Evolutionary conservation across 2,888 invertebrate genomes (phyloP).

Genomic region (Leptinotarsa haldemani): DNA sequence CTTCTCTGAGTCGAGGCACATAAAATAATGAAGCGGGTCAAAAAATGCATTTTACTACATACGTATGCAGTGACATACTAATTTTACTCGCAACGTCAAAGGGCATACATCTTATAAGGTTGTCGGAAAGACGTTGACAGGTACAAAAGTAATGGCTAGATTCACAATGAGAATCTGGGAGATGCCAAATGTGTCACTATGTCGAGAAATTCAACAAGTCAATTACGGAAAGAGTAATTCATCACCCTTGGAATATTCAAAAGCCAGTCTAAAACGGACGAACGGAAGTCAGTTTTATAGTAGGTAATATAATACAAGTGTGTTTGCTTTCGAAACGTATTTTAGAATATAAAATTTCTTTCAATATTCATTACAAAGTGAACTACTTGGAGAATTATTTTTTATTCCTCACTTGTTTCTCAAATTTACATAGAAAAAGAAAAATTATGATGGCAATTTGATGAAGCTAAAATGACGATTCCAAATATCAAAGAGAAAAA

Average conservation of each 20-base stretch:
- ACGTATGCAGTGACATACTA: conserved; percentile 38
- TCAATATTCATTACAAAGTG: too few species aligned
- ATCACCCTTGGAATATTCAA: not conserved
- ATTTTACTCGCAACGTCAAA: conserved; percentile 37
- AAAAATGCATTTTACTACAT: conserved; percentile 43
- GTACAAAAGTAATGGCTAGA: conserved; percentile 1
- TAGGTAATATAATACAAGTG: too few species aligned
- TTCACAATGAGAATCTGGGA: not conserved
- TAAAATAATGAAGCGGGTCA: conserved; percentile 50
- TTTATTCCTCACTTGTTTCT: too few species aligned
- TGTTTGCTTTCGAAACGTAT: too few species aligned
- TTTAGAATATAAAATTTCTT: too few species aligned
- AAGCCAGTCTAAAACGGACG: too few species aligned
- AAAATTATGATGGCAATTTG: too few species aligned
- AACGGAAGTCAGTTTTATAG: too few species aligned
- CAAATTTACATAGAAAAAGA: too few species aligned
- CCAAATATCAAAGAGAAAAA: too few species aligned
- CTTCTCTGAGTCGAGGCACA: conserved; percentile 42
- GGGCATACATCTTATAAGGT: conserved; percentile 35
- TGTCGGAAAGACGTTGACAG: conserved; percentile 18
- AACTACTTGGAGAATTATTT: too few species aligned
- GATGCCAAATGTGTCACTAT: not conserved
- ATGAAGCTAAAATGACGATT: too few species aligned
- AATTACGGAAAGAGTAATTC: not conserved
- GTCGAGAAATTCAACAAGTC: conserved; percentile 3